Base-by-base conservation (phyloP, 2,797 vertebrate genomes). In the Tragopan temminckii region DNA sequence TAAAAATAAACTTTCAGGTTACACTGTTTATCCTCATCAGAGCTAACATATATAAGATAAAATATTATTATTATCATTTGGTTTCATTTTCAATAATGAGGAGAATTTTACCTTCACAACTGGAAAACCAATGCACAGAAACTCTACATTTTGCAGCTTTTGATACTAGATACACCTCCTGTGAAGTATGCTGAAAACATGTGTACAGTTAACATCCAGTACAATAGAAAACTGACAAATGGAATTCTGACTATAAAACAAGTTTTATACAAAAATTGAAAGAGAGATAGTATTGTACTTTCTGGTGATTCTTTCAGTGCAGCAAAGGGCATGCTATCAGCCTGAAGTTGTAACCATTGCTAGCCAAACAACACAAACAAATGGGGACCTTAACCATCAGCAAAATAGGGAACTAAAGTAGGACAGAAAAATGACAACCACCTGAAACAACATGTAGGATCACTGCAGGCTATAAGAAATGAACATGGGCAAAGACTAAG, bases 1-100 rank as follows among this genome's bases (percentile, higher is more conserved):
- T 6, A 53, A 90, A 85, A 38, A 35, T 42, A 82, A 38, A 9
- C 18, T 46, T 94, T 61, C 48, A 69, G 14, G 69, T 66, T 80
- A 64, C 55, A 82, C 71, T 53, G 45, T 79, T 93, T 88, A 66
- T 61, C 94, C 74, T 76, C 20, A 82, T 40, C 74, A 90, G 12
- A 7, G 16, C 61, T 55, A 95, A 86, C 15, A 61, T 7, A 62
- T 0, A 35, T 35, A 80, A 5, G 18, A 25, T 78, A 69, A 81
- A 80, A 21, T 61, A 9, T 20, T 38, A 21, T n/a, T 77, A 21
- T 57, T 53, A 59, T 20, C 24, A 11, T 69, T 86, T 68, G 25
- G 18, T 11, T 38, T 50, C 55, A 16, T 52, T 93, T 80, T 18
- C 35, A 74, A 13, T 57, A 64, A 80, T 9, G 82, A 52, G 3